Percentiles rank a stretch among this genome's conserved stretches.
Evolutionary conservation across 2,888 invertebrate species (phyloP).

Genomic region (Sminthurinus aureus): DNA sequence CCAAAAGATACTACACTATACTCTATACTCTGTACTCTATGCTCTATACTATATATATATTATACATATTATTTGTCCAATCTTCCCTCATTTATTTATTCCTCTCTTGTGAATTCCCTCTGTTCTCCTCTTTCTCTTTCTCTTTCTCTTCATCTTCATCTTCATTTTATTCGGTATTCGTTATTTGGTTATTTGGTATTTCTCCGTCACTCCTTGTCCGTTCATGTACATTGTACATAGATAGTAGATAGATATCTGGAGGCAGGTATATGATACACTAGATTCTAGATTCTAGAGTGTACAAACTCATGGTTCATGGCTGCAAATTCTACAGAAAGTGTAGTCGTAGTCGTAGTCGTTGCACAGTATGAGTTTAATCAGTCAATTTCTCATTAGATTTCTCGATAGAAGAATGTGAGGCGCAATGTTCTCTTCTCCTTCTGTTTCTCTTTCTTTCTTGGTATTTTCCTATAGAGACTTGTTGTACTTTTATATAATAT

Average conservation of each 20-base stretch:
- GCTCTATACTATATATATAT: too few species aligned
- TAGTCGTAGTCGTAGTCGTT: too few species aligned
- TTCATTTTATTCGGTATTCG: neutral
- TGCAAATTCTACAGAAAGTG: too few species aligned
- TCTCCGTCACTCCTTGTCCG: too few species aligned
- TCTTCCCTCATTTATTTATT: conserved; percentile 28
- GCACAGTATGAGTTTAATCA: neutral
- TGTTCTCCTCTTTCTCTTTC: neutral
- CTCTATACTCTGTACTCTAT: too few species aligned
- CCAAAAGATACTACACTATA: neutral
- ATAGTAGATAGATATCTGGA: too few species aligned
- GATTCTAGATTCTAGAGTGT: too few species aligned
- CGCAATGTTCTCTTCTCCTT: neutral
- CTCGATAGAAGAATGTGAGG: neutral
- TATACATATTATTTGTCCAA: neutral
- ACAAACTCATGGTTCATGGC: too few species aligned
- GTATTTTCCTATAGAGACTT: too few species aligned
- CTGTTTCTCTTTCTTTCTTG: neutral
- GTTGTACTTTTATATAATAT: too few species aligned
- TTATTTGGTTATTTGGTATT: neutral
- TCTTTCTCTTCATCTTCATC: neutral
- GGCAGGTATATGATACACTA: too few species aligned
- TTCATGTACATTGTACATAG: too few species aligned
- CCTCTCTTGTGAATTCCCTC: conserved; percentile 36
- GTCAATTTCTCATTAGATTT: neutral